A percentile compares a stretch with the other conserved stretches of the same genome.
phyloP scores from a whole-genome alignment of 2,113 vertebrate genomes.

The Elanus axillaris region DNA sequence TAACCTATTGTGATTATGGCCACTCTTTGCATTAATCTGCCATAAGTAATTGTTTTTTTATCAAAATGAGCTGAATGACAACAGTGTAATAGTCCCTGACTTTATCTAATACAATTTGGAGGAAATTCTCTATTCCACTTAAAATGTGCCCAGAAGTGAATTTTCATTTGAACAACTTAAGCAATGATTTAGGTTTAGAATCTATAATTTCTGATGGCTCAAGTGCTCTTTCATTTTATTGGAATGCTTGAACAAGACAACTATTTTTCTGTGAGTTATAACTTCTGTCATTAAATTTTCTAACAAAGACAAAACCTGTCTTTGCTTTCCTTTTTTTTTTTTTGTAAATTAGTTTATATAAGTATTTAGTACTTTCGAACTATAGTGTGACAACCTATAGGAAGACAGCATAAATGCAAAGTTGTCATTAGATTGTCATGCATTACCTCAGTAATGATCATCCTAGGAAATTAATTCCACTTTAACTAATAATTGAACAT shows the following conservation, averaged over 20 bases:
- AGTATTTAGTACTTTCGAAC: neutral
- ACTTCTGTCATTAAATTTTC: neutral
- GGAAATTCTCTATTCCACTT: neutral
- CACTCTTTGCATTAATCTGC: conserved; percentile 38
- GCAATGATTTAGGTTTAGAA: neutral
- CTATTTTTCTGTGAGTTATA: neutral
- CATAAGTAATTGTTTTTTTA: conserved; percentile 35
- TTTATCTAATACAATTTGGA: conserved; percentile 12
- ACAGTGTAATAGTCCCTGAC: conserved; percentile 5
- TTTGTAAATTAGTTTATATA: neutral
- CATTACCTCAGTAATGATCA: neutral
- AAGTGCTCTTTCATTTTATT: neutral
- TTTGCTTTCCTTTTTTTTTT: neutral
- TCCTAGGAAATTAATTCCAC: neutral
- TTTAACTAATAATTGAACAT: neutral
- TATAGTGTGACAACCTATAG: neutral
- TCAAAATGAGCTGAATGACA: conserved; percentile 33
- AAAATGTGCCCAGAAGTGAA: neutral
- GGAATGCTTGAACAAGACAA: neutral
- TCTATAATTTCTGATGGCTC: neutral
- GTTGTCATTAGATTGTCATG: neutral
- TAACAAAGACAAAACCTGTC: neutral
- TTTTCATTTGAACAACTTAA: neutral
- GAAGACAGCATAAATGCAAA: neutral
- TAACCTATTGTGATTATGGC: conserved; percentile 4